Base-by-base conservation (phyloP, 2,888 invertebrate genomes). In the Andrena flavipes region DNA sequence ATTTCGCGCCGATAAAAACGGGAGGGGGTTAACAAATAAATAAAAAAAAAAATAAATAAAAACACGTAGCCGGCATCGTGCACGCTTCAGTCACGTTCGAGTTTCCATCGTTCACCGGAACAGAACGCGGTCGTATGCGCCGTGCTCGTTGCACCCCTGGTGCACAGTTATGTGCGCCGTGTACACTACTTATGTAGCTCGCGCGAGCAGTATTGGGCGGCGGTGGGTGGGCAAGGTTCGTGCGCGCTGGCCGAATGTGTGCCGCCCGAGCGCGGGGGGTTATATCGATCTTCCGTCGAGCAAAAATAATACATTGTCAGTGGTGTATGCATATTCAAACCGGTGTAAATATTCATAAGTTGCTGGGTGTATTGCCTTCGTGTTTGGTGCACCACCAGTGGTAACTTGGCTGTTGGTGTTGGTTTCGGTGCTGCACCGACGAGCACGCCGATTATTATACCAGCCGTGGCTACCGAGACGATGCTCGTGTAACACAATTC, bases 331-430 rank as follows among this genome's bases (percentile, higher is more conserved):
- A 92, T 91, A 93, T 93, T 91, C 92, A 92, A 82, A 78, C 76
- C 76, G 80, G 75, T 81, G 91, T 93, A 92, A 93, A 93, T 93
- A 93, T 93, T 93, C 93, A 93, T 93, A 92, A 92, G 92, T 91
- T 87, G 76, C 35, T 81, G 78, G 82, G 85, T 86, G 87, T 86
- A 85, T 90, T 89, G 89, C 87, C 84, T 88, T 88, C 87, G 87
- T 88, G 89, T 90, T 89, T 84, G 84, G 72, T 80, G 79, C 85
- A 78, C 75, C 72, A 72, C 65, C 70, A 80, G 60, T 65, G 78
- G 74, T 74, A 82, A 82, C 81, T 77, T 51, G 76, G 42, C 65
- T 60, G 23, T 48, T 54, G 51, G 59, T 76, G 69, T 56, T 70
- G 59, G 62, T 70, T 23, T 64, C 70, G 76, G 23, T 74, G 51